Base-by-base conservation (phyloP, 2,888 invertebrate genomes). In the Schrankia costaestrigalis region DNA sequence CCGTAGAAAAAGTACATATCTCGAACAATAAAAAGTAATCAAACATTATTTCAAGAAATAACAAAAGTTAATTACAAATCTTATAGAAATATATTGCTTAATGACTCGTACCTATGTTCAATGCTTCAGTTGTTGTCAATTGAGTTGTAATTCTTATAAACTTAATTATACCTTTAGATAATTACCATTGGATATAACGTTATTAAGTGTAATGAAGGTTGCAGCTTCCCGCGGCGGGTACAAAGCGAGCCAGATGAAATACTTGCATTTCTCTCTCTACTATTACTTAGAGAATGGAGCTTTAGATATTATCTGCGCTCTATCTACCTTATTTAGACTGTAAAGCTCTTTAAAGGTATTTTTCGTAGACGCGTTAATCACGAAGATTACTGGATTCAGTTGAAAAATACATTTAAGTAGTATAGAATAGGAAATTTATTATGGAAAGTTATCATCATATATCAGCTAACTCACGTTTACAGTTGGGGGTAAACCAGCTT, bases 151-250 rank as follows among this genome's bases (percentile, higher is more conserved):
- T 30, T 31, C 26, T 36, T 27, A 36, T 36, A 32, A 34, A 54
- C 56, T 36, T 57, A 46, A 54, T 57, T 57, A 56, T 48, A 31
- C 28, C 4, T 18, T 47, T n/a, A n/a, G n/a, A 62, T 78, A 78
- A 81, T 82, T 80, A 76, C 74, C 58, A 69, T 66, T 67, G 39
- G 55, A 63, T 72, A 75, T 76, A 65, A 76, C 67, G 68, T 67
- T 72, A 77, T 76, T 74, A 76, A 54, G 53, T 56, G 51, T 73
- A 68, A 73, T 75, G 70, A 73, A 58, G 41, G 26, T 31, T 12
- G 14, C 8, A 12, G 11, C 18, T 12, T 26, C 6, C 23, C 21
- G 41, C 52, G 52, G 52, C 41, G 35, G 12, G 9, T 21, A 41
- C 47, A 51, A 51, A 53, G 52, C 21, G 38, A 23, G 22, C 33